Percentiles rank a stretch among this genome's conserved stretches.
Conservation (phyloP, 2,113 vertebrate species). For the Nesoenas mayeri region DNA sequence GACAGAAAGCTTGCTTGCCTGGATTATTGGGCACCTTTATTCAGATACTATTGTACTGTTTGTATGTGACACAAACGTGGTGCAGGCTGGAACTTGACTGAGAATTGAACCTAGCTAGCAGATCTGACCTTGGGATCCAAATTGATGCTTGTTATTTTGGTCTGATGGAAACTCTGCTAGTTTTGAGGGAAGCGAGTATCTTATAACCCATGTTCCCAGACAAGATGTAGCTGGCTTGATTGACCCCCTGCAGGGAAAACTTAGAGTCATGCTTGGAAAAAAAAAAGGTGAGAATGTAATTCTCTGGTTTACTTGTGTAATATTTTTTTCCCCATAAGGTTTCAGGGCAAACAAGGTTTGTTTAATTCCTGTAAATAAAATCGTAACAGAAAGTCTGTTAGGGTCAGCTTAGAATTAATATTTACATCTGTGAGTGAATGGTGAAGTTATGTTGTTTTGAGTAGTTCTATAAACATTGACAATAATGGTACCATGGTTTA, state of each 20-base stretch:
- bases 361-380: neutral
- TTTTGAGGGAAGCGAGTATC: neutral
- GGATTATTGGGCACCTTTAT: neutral
- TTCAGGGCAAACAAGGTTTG: neutral
- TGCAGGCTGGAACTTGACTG: neutral
- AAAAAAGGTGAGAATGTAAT: neutral
- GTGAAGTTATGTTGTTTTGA: neutral
- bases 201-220: neutral
- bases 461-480: neutral
- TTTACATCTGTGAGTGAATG: neutral
- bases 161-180: neutral
- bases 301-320: neutral
- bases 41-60: neutral
- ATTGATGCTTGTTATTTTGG: neutral
- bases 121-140: neutral
- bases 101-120: neutral
- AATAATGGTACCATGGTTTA: neutral
- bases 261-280: neutral
- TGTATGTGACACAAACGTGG: neutral
- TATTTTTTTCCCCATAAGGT: neutral
- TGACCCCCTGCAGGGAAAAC: neutral
- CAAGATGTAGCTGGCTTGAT: neutral
- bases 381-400: neutral
- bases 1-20: neutral
- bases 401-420: constrained; percentile 19